phyloP scores from a whole-genome alignment of 2,888 invertebrate species.

The Acanthosepion pharaonis region DNA sequence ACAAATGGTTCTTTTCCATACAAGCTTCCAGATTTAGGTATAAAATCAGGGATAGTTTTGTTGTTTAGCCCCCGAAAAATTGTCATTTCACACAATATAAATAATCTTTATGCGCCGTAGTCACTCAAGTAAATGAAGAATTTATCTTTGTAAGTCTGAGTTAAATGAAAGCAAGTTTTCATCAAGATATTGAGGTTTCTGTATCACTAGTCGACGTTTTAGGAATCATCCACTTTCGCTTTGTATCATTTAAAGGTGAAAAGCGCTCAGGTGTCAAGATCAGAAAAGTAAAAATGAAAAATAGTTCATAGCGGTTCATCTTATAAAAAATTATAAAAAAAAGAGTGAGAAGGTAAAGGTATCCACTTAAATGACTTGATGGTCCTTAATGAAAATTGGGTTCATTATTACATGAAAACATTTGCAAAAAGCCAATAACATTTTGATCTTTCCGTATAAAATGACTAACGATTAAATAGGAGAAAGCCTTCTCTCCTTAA shows the following conservation, averaged over 20 bases:
- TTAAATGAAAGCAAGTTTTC: too few species aligned
- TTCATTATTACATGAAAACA: constrained; percentile 4
- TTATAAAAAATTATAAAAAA: not conserved
- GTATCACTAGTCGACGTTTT: not conserved
- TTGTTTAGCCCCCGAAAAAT: too few species aligned
- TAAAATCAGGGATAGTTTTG: too few species aligned
- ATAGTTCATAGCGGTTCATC: too few species aligned
- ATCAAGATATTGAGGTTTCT: too few species aligned
- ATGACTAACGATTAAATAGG: not conserved
- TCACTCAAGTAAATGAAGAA: too few species aligned
- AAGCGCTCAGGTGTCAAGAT: not conserved
- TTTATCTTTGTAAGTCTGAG: too few species aligned
- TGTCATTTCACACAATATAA: too few species aligned
- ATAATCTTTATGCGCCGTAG: too few species aligned
- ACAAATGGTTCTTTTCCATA: too few species aligned
- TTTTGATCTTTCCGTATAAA: not conserved
- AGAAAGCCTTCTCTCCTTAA: not conserved
- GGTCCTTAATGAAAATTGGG: not conserved
- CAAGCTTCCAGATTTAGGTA: too few species aligned
- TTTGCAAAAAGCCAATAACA: not conserved
- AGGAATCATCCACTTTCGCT: not conserved
- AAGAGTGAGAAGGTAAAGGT: not conserved
- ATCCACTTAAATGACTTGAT: not conserved
- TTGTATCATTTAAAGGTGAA: not conserved
- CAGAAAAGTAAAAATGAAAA: not conserved